Percentiles rank a stretch among this genome's conserved stretches.
phyloP scores from a whole-genome alignment of 2,888 invertebrate genomes.

The Lasioglossum oenotherae region DNA sequence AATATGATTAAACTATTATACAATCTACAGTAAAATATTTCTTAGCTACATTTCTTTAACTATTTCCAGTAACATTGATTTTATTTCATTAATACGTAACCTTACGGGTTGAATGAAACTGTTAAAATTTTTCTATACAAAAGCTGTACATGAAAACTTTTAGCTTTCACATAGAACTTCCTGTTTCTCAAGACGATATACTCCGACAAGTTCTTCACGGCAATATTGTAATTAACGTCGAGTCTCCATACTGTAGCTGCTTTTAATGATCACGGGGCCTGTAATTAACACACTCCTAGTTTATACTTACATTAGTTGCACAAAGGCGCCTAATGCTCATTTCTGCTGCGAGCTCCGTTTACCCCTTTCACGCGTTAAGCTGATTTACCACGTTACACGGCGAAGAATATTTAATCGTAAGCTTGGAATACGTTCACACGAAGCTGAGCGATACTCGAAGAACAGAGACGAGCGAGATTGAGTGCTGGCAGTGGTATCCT shows the following conservation, averaged over 20 bases:
- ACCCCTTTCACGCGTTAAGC: slow-evolving; percentile 47
- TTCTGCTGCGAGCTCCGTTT: slow-evolving; percentile 29
- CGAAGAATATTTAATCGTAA: slow-evolving; percentile 60
- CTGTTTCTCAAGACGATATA: neutral
- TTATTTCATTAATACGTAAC: neutral
- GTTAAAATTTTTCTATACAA: neutral
- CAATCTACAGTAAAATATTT: too few relatives aligned
- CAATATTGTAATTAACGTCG: neutral
- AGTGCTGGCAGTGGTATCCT: slow-evolving; percentile 57
- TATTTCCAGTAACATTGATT: neutral
- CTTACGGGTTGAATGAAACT: neutral
- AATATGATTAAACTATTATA: too few relatives aligned
- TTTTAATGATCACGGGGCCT: neutral
- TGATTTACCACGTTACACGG: slow-evolving; percentile 41
- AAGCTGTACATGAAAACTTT: neutral
- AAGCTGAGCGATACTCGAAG: slow-evolving; percentile 41
- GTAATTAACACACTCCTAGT: neutral
- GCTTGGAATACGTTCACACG: slow-evolving; percentile 51
- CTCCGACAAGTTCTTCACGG: neutral
- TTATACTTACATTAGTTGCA: neutral
- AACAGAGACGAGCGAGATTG: slow-evolving; percentile 60
- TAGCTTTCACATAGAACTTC: neutral
- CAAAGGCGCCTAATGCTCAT: slow-evolving; percentile 17
- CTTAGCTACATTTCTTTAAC: too few relatives aligned
- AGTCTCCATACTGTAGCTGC: neutral